Evolutionary conservation across 2,888 invertebrate species (phyloP).

Genomic region (Cryptus viduatorius): DNA sequence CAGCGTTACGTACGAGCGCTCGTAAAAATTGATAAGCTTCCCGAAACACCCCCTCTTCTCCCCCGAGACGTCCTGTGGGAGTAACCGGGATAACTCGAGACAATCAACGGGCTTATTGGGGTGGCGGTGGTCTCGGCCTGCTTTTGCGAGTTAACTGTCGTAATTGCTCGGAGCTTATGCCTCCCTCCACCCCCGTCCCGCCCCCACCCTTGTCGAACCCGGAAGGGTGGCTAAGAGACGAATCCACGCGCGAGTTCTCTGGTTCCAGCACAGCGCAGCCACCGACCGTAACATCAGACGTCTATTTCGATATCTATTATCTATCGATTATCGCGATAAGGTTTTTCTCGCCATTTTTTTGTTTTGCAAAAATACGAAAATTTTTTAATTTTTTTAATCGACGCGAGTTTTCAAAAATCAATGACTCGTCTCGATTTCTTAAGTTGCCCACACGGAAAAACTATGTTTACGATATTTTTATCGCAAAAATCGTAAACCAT

Average conservation of each 20-base stretch:
- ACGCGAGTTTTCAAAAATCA: no score
- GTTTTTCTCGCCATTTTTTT: no score
- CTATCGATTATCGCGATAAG: no score
- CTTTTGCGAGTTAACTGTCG: constrained; percentile 75
- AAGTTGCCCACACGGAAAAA: no score
- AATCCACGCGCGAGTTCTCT: neutral
- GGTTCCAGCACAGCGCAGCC: neutral
- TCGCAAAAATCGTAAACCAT: no score
- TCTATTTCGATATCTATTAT: no score
- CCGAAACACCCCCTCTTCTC: constrained; percentile 7
- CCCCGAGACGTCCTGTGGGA: constrained; percentile 70
- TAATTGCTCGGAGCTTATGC: constrained; percentile 73
- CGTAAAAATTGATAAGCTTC: constrained; percentile 80
- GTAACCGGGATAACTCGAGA: constrained; percentile 75
- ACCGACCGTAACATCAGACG: neutral
- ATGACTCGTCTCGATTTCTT: no score
- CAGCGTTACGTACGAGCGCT: constrained; percentile 59
- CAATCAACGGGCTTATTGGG: constrained; percentile 78
- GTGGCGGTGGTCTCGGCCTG: constrained; percentile 67
- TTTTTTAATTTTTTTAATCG: no score
- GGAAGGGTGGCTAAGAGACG: neutral
- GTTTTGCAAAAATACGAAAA: no score
- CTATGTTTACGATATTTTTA: no score
- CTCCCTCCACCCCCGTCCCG: neutral
- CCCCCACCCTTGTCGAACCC: neutral